phyloP scores from a whole-genome alignment of 2,797 vertebrate genomes.

The Graptemys geographica region DNA sequence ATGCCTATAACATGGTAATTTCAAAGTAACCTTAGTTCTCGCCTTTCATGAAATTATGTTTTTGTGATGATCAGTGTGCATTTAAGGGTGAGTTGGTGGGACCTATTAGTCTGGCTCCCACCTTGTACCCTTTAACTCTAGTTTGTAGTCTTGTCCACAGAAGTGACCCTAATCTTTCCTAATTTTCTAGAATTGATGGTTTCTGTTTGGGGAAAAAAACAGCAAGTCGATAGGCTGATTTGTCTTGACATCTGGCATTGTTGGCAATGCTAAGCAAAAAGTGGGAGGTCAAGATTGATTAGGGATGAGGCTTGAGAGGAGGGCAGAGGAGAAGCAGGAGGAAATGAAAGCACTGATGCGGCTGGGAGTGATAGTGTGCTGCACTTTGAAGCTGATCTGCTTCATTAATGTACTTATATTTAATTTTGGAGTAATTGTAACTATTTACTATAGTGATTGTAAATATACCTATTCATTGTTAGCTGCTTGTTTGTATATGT shows the following conservation, averaged over 20 bases:
- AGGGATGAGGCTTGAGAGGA: too few relatives aligned
- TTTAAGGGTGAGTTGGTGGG: background rate
- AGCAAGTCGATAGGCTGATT: too few relatives aligned
- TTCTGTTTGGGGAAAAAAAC: background rate
- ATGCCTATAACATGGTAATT: constrained; percentile 89
- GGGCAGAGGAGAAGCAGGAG: too few relatives aligned
- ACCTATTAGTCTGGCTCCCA: background rate
- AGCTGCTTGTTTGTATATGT: background rate
- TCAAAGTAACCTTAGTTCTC: background rate
- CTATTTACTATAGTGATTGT: background rate
- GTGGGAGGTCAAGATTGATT: too few relatives aligned
- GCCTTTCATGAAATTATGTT: background rate
- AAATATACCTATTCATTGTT: background rate
- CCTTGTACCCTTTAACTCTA: background rate
- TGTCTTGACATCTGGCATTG: too few relatives aligned
- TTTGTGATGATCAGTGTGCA: background rate
- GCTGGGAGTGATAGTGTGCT: too few relatives aligned
- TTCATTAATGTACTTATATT: too few relatives aligned
- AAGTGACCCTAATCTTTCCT: too few relatives aligned
- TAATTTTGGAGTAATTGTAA: too few relatives aligned
- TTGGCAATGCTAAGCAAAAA: too few relatives aligned
- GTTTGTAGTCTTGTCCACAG: background rate
- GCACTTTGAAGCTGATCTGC: too few relatives aligned
- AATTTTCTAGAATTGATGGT: background rate
- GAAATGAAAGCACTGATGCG: too few relatives aligned